A percentile compares a stretch with the other conserved stretches of the same genome.
These are phyloP conservation scores for Mustela lutreola DNA, from an alignment of 2,113 vertebrate species.

Conservation along the genomic window DNA sequence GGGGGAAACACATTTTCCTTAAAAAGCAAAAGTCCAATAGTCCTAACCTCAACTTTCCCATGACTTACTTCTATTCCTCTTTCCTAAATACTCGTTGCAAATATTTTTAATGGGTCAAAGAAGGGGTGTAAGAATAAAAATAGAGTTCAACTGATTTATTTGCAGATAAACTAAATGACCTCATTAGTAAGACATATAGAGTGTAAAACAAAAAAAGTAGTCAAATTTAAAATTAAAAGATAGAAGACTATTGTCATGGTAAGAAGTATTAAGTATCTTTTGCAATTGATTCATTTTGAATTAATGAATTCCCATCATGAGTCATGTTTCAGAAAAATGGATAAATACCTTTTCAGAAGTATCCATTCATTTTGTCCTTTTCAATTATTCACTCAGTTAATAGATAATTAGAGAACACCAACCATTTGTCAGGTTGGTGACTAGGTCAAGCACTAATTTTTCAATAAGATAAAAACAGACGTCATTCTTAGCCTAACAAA, in stretches of 20 bases:
- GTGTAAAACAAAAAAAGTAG: neutral
- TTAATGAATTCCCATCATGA: neutral
- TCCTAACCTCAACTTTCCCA: neutral
- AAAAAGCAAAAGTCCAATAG: neutral
- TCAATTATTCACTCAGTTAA: neutral
- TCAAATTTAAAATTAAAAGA: neutral
- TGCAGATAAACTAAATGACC: neutral
- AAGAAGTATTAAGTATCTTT: neutral
- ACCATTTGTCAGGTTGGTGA: neutral
- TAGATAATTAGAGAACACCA: neutral
- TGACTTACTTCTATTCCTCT: neutral
- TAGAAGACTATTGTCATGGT: neutral
- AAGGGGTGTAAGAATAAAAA: neutral
- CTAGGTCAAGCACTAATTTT: neutral
- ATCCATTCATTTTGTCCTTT: neutral
- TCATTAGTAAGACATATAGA: neutral
- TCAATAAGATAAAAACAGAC: neutral
- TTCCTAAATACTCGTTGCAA: neutral
- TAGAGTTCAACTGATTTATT: neutral
- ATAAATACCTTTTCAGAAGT: neutral
- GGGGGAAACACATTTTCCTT: neutral
- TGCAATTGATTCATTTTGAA: neutral
- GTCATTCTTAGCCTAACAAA: neutral
- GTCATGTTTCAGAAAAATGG: neutral
- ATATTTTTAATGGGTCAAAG: neutral